Evolutionary conservation across 1,140 invertebrate species (phyloP), one percentile per base, ranked within the genome.

Genomic region (Hetaerina americana): DNA sequence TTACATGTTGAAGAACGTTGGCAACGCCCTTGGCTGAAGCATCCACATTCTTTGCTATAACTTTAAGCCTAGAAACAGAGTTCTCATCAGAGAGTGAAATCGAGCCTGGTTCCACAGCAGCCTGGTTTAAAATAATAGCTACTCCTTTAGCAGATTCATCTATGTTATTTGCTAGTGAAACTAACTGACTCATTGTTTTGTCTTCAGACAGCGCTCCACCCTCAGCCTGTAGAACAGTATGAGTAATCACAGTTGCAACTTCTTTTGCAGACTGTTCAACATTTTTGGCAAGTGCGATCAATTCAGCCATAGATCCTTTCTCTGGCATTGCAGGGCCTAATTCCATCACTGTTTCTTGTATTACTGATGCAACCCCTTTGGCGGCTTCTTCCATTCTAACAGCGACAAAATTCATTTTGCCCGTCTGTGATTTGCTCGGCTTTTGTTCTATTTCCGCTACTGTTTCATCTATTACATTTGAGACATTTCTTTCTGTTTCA

Each of bases 31-130:
- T 73, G 71, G 31, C 70, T n/a, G 78, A 69, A 71, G 72, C 75
- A 24, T 75, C 74, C 27, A 77, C 74, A 24, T 75, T 73, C 68
- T 77, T 74, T 22, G 73, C 73, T 57, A 78, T 69, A 49, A 70
- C 73, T 69, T 76, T 78, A 10, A 77, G 31, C 25, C 76, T 18
- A 2, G 40, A 5, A 5, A 57, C 40, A 57, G 15, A 18, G 3
- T 57, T n/a, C 10, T 12, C 22, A 57, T 57, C 40, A 3, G 24
- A 25, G 15, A 68, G 18, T 26, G 25, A 26, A 29, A 73, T 71
- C n/a, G 72, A 40, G 31, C 72, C 69, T 5, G 72, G 70, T 70
- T 75, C 74, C 67, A 76, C 70, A 1, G 75, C 26, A 29, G 66
- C 70, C 25, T 74, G 73, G 6, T 74, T 71, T 6, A 69, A 15